Percentiles rank a stretch among this genome's conserved stretches.
These are phyloP conservation scores for Eclectus roratus DNA, from an alignment of 2,113 vertebrate species.

Conservation along the genomic window DNA sequence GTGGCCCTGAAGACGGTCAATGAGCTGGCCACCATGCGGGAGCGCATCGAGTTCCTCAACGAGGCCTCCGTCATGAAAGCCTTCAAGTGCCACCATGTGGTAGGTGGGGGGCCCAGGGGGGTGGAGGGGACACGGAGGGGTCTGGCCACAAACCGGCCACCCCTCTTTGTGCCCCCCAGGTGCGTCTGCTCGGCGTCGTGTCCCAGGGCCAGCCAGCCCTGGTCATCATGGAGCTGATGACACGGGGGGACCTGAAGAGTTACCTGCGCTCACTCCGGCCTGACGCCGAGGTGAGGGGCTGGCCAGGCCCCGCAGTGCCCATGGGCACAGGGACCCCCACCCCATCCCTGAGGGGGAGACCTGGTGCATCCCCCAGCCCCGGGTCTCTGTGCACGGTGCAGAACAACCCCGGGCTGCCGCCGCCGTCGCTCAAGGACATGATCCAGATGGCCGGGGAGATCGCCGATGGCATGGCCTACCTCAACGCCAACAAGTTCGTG, in stretches of 20 bases:
- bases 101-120: background rate
- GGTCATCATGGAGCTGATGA: slow-evolving; percentile 87
- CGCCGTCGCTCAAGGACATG: slow-evolving; percentile 71
- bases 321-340: rapidly evolving
- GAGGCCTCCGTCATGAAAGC: slow-evolving; percentile 86
- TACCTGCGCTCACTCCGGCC: slow-evolving; percentile 77
- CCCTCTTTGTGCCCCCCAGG: slow-evolving; percentile 37
- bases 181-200: slow-evolving; percentile 79
- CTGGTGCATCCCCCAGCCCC: rapidly evolving
- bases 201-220: slow-evolving; percentile 81
- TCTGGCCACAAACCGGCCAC: rapidly evolving
- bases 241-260: slow-evolving; percentile 79
- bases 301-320: rapidly evolving
- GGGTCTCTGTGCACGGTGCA: background rate
- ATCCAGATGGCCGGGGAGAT: slow-evolving; percentile 85
- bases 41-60: slow-evolving; percentile 81
- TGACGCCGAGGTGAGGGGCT: slow-evolving; percentile 73
- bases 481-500: slow-evolving; percentile 82
- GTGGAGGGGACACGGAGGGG: rapidly evolving
- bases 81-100: slow-evolving; percentile 83
- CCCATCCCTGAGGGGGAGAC: rapidly evolving
- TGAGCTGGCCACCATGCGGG: slow-evolving; percentile 76
- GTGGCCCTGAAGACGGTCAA: slow-evolving; percentile 84
- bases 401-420: slow-evolving; percentile 73
- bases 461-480: slow-evolving; percentile 82